These are phyloP conservation scores for Apostichopus californicus DNA, from an alignment of 35 echinoderm and acorn worm species.

Conservation along the genomic window DNA sequence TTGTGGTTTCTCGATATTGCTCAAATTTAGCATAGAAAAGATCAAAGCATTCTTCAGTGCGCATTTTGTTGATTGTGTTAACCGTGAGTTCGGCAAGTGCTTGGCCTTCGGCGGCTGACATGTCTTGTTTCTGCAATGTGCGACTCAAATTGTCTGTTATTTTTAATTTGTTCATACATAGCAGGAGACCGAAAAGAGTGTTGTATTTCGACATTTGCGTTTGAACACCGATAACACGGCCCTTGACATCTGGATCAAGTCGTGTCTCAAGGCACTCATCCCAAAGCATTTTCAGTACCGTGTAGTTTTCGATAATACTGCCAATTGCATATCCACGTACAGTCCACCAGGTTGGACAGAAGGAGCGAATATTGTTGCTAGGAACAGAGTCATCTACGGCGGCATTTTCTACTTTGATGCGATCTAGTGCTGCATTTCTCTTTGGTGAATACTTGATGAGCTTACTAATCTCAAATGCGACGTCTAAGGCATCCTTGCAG, in stretches of 20 bases:
- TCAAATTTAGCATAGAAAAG: background rate
- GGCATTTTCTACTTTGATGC: background rate
- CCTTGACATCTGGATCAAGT: conserved; percentile 6
- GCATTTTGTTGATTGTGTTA: background rate
- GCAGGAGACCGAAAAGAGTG: conserved; percentile 5
- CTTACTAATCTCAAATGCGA: conserved; percentile 9
- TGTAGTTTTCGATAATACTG: conserved; percentile 23
- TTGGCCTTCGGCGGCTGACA: background rate
- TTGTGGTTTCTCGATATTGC: background rate
- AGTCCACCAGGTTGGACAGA: conserved; percentile 9
- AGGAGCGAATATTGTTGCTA: conserved; percentile 5
- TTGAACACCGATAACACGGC: background rate
- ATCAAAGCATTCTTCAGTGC: background rate
- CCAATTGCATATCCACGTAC: background rate
- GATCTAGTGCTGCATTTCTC: background rate
- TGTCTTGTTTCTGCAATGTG: background rate
- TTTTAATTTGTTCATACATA: background rate
- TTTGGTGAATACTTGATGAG: conserved; percentile 6
- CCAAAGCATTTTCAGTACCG: background rate
- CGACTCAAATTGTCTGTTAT: background rate
- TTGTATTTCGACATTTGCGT: background rate
- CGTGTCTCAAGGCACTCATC: background rate
- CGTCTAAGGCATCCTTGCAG: background rate
- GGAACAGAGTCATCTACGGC: background rate
- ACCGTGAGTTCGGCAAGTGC: background rate